phyloP scores from a whole-genome alignment of 1,140 invertebrate species.

The Cyclargus thomasi region DNA sequence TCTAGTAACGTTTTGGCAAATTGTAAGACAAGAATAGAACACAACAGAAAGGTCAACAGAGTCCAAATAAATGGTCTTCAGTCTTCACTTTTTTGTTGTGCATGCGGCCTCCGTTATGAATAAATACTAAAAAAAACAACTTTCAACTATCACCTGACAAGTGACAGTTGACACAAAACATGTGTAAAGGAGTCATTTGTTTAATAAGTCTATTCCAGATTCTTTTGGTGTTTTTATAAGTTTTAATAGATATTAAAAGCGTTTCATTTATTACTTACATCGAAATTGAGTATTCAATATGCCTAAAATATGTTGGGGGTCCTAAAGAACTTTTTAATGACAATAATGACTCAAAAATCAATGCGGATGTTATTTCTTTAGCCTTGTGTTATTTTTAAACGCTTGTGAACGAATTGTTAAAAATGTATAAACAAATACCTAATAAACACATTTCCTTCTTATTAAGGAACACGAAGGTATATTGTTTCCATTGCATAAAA shows the following conservation, averaged over 20 bases:
- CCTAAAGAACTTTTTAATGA: neutral
- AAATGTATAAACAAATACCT: constrained; percentile 48
- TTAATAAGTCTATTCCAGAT: too few species aligned
- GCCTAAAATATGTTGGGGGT: neutral
- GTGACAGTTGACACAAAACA: neutral
- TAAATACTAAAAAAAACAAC: too few species aligned
- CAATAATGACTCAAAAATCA: neutral
- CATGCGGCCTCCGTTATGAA: too few species aligned
- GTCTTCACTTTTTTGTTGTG: too few species aligned
- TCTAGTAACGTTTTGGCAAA: too few species aligned
- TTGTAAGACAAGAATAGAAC: too few species aligned
- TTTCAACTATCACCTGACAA: too few species aligned
- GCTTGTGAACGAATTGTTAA: constrained; percentile 18
- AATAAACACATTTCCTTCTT: constrained; percentile 35
- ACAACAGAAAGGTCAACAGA: too few species aligned
- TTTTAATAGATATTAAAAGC: too few species aligned
- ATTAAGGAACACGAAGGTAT: constrained; percentile 39
- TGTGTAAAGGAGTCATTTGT: neutral
- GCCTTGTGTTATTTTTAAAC: constrained; percentile 7
- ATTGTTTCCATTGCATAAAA: constrained; percentile 45
- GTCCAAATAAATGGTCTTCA: too few species aligned
- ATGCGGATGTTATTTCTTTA: neutral
- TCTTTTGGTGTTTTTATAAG: too few species aligned
- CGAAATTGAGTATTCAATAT: neutral
- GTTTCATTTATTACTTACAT: too few species aligned